Evolutionary conservation across 2,888 invertebrate species (phyloP).

Genomic region (Tenthredo notha): DNA sequence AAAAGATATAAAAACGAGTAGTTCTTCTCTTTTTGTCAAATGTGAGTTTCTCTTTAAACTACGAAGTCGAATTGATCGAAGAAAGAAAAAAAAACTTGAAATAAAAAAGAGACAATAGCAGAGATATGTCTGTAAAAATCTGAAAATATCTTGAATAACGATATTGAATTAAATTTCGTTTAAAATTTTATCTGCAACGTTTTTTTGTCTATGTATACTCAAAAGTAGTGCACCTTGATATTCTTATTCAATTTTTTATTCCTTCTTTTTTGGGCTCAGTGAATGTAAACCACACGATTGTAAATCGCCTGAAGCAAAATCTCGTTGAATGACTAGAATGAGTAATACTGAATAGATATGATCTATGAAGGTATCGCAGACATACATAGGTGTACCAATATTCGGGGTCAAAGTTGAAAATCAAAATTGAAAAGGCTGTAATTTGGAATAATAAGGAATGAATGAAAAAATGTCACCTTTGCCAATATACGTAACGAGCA

Average conservation of each 20-base stretch:
- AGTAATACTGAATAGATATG: background rate
- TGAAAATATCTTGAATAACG: background rate
- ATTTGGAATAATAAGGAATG: background rate
- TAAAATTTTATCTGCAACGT: background rate
- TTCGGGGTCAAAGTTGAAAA: background rate
- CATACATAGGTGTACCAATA: background rate
- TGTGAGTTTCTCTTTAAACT: background rate
- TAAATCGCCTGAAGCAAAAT: slow-evolving; percentile 29
- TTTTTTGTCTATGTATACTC: background rate
- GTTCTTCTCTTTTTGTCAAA: background rate
- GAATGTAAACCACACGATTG: slow-evolving; percentile 35
- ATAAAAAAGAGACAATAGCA: background rate
- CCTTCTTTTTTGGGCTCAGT: slow-evolving; percentile 21
- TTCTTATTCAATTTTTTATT: background rate
- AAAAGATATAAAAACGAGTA: background rate
- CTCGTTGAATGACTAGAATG: background rate
- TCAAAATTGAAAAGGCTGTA: background rate
- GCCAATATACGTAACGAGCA: background rate
- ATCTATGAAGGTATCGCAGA: background rate
- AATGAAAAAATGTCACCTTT: background rate
- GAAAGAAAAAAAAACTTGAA: background rate
- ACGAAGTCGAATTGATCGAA: background rate
- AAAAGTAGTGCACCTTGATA: slow-evolving; percentile 45
- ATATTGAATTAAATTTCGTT: background rate
- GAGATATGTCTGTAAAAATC: background rate